Base-by-base conservation (phyloP, 92 coral and sea anemone species). In the Epizoanthus stellaris region DNA sequence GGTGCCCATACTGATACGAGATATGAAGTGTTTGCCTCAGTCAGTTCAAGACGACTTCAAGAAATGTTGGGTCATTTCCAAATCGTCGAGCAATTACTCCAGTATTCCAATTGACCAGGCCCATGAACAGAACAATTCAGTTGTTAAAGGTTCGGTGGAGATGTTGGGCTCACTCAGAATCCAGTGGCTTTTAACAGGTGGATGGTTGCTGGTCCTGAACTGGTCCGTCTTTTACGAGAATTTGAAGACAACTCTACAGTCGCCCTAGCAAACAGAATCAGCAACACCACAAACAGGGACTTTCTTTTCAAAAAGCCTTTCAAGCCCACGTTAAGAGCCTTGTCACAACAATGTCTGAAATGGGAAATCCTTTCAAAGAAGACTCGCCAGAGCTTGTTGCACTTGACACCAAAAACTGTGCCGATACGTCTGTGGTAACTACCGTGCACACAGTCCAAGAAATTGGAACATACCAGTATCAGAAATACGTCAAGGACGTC, bases 301-400 rank as follows among this genome's bases (percentile, higher is more conserved):
- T 81, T 43, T 77, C 80, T 43, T 53, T 77, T 30, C 77, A 23
- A 59, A 85, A 66, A 40, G n/a, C 42, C 49, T 83, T 88, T 69
- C 34, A 82, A 77, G 65, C 40, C 21, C 25, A 82, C 30, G 84
- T 82, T 17, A 87, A 64, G 70, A 25, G 59, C 61, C 91, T 75
- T 66, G 80, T 67, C 15, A 83, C 88, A n/a, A n/a, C n/a, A 49
- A 82, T 88, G 13, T 8, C 88, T 10, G 85, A 82, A 16, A 47
- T 34, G 70, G n/a, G 91, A 49, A 88, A 88, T 42, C 88, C 88
- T 25, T 82, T 88, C 62, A 21, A 40, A 49, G 58, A 82, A n/a
- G 91, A 82, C 58, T 82, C 63, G 52, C 88, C 91, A 53, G 91
- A 88, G 70, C 47, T 88, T n/a, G 72, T 76, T 76, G 85, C 71